These are phyloP conservation scores for Trypoxylon attenuatum DNA, from an alignment of 2,888 invertebrate genomes.

Conservation along the genomic window DNA sequence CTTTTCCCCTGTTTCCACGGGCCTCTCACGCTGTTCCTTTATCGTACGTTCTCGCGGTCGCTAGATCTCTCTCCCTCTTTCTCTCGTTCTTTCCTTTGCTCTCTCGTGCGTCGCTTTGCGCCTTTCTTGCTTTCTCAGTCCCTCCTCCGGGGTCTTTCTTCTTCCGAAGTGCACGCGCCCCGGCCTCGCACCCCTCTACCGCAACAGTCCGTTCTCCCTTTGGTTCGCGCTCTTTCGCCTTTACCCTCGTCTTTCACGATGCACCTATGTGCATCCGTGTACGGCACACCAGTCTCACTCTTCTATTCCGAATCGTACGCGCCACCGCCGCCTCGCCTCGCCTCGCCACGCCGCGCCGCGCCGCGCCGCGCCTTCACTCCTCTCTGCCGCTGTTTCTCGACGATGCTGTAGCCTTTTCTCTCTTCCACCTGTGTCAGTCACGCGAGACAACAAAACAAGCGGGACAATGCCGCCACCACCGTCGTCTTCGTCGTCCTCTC, in stretches of 20 bases:
- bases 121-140: constrained; percentile 46
- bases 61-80: constrained; percentile 24
- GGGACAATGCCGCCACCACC: constrained; percentile 50
- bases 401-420: constrained; percentile 35
- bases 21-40: constrained; percentile 27
- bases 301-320: constrained; percentile 33
- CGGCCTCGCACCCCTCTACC: constrained; percentile 18
- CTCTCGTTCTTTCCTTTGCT: constrained; percentile 56
- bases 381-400: constrained; percentile 34
- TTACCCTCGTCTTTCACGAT: constrained; percentile 17
- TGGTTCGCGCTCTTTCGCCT: not conserved
- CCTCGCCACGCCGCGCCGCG: too few relatives aligned
- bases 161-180: constrained; percentile 28
- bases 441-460: constrained; percentile 62
- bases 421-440: constrained; percentile 45
- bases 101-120: not conserved
- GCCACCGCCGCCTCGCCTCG: too few relatives aligned
- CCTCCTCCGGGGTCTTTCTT: constrained; percentile 25
- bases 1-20: constrained; percentile 28
- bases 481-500: constrained; percentile 22
- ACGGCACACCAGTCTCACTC: constrained; percentile 19
- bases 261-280: constrained; percentile 45
- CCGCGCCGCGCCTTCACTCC: constrained; percentile 29
- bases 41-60: constrained; percentile 5
- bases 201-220: constrained; percentile 7